Base-by-base conservation (phyloP, 2,888 invertebrate genomes). In the Piscicola geometra region DNA sequence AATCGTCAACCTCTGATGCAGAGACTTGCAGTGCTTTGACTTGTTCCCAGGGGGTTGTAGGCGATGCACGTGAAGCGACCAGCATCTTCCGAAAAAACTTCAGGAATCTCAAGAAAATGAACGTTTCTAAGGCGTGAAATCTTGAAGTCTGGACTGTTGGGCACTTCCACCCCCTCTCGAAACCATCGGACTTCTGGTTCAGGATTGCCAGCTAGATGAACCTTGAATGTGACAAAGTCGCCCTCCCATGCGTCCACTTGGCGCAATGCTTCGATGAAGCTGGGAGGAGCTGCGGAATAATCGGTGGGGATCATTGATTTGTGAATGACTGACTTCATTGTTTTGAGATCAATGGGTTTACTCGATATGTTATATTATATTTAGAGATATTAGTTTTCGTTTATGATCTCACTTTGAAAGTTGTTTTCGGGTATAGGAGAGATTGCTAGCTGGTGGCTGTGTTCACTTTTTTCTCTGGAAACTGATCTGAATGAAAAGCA, bases 221-320 rank as follows among this genome's bases (percentile, higher is more conserved):
- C 84, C 0, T 81, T 83, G 77, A 85, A 81, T 41, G 80, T 78
- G 66, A 85, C 83, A 1, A 83, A 81, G 69, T 84, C 80, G 3
- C 84, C 84, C 75, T 85, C 85, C 68, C 80, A 80, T 56, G 89
- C 90, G 30, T 81, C 88, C 79, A 90, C 86, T 21, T 93, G 91
- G 85, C 90, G 89, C 76, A 94, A 87, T 76, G 93, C 92, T 83
- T 90, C 89, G 1, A 91, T 90, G 81, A 94, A 92, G 81, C 89
- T 90, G 56, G 93, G 92, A 50, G 92, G 91, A 82, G 91, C 91
- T 79, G 91, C 89, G 41, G 5, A 21, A 2, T 33, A 68, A 30
- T 32, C n/a, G 0, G 5, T 30, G 9, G 9, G n/a, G n/a, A n/a
- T n/a, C n/a, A n/a, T n/a, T n/a, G n/a, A n/a, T 47, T 47, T 47